phyloP scores from a whole-genome alignment of 2,888 invertebrate species.

The Philopedon plagiatum region DNA sequence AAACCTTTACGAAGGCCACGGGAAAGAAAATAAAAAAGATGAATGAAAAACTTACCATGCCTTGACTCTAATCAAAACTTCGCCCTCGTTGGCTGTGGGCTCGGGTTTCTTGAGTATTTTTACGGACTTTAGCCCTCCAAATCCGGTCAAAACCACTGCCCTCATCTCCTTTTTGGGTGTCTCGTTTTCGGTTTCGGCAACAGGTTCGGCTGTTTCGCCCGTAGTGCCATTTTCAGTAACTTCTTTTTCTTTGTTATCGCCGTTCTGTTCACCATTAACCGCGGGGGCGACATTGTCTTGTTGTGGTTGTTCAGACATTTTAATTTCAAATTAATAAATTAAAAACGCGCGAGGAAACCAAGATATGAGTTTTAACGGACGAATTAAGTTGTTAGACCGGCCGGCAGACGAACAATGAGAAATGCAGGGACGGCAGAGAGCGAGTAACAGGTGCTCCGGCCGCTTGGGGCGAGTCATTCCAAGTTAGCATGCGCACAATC shows the following conservation, averaged over 20 bases:
- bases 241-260: conserved; percentile 58
- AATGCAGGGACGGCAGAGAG: conserved; percentile 47
- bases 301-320: conserved; percentile 61
- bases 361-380: conserved; percentile 31
- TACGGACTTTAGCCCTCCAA: conserved; percentile 88
- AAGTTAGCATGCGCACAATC: conserved; percentile 60
- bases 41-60: conserved; percentile 80
- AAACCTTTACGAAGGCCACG: neutral
- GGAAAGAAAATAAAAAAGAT: conserved; percentile 1
- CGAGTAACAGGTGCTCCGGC: conserved; percentile 62
- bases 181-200: conserved; percentile 65
- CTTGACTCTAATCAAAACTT: conserved; percentile 87
- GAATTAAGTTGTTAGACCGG: conserved; percentile 42
- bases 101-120: conserved; percentile 87
- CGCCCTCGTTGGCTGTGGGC: conserved; percentile 79
- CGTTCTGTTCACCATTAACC: conserved; percentile 55
- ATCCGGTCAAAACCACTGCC: conserved; percentile 86
- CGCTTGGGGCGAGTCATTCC: conserved; percentile 62
- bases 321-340: conserved; percentile 22
- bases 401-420: conserved; percentile 60
- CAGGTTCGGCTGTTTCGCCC: conserved; percentile 65
- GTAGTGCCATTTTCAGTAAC: conserved; percentile 69
- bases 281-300: conserved; percentile 53
- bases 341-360: conserved; percentile 25
- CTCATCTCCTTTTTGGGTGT: conserved; percentile 86